Percentiles rank a stretch among this genome's conserved stretches.
These are phyloP conservation scores for Dissostichus mawsoni DNA, from an alignment of 2,113 vertebrate genomes.

Conservation along the genomic window DNA sequence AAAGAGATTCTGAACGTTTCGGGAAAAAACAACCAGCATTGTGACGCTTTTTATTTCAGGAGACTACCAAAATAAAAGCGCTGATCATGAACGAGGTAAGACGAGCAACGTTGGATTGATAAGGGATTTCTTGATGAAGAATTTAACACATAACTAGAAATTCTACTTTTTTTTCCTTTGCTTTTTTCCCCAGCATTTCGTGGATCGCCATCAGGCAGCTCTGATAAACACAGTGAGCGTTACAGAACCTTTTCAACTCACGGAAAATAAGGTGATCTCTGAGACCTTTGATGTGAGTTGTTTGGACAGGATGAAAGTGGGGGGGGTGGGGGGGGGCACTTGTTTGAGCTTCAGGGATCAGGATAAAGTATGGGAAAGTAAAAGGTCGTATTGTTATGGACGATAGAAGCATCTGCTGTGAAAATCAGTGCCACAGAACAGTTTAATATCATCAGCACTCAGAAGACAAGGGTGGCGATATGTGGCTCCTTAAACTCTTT, in stretches of 20 bases:
- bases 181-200: background rate
- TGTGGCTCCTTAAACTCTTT: no score
- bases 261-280: background rate
- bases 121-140: background rate
- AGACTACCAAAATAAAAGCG: no score
- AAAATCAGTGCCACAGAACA: no score
- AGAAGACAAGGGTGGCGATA: no score
- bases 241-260: background rate
- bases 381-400: no score
- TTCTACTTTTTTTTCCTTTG: background rate
- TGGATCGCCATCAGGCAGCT: constrained; percentile 6
- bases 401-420: background rate
- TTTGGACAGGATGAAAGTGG: background rate
- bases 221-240: constrained; percentile 23
- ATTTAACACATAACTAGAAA: no score
- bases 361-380: background rate
- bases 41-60: no score
- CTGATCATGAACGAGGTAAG: background rate
- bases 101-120: background rate
- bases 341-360: constrained; percentile 4
- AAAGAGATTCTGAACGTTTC: no score
- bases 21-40: no score
- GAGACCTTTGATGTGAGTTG: no score
- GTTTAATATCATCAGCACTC: no score
- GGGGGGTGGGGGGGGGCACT: constrained; percentile 4